phyloP scores from a whole-genome alignment of 2,888 invertebrate species.

The Latrodectus hesperus region DNA sequence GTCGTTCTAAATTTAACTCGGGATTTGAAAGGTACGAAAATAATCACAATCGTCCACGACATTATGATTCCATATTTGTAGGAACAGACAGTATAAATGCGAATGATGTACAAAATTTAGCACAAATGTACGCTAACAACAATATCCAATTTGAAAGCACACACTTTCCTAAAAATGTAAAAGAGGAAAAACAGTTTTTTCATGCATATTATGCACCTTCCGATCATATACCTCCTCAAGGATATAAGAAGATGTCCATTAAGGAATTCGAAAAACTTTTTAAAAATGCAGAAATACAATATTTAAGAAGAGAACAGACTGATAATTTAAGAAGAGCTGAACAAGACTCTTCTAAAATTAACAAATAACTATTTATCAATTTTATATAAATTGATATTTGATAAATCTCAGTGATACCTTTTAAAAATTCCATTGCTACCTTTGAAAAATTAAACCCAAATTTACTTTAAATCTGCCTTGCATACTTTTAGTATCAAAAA shows the following conservation, averaged over 20 bases:
- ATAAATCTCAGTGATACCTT: too few species aligned
- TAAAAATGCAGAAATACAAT: constrained; percentile 70
- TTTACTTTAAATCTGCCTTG: too few species aligned
- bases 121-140: background rate
- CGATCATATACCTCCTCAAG: constrained; percentile 69
- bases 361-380: too few species aligned
- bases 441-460: too few species aligned
- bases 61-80: constrained; percentile 36
- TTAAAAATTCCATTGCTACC: too few species aligned
- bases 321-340: too few species aligned
- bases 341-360: too few species aligned
- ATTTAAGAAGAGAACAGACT: constrained; percentile 38
- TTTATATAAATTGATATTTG: too few species aligned
- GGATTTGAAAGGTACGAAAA: background rate
- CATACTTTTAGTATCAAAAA: too few species aligned
- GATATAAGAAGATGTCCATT: constrained; percentile 68
- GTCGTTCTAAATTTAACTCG: background rate
- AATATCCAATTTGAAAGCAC: too few species aligned
- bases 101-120: constrained; percentile 6
- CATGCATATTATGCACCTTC: constrained; percentile 71
- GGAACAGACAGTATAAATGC: constrained; percentile 24
- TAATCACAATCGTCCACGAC: background rate
- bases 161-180: too few species aligned
- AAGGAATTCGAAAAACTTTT: constrained; percentile 70
- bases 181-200: constrained; percentile 46